phyloP scores from a whole-genome alignment of 2,888 invertebrate species.

The Entomobrya multifasciata region DNA sequence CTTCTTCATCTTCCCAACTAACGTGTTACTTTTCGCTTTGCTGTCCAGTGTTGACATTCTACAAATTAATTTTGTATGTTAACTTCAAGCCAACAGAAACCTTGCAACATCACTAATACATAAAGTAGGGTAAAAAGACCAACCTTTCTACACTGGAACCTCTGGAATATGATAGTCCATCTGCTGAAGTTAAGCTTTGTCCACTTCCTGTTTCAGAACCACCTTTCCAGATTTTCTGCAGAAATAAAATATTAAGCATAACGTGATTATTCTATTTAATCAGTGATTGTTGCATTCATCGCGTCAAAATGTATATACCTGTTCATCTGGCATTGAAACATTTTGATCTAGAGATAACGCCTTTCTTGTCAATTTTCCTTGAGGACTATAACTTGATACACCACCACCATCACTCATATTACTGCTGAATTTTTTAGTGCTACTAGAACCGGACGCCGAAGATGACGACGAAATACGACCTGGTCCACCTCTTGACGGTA shows the following conservation, averaged over 20 bases:
- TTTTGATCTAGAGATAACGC: constrained; percentile 88
- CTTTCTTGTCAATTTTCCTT: constrained; percentile 84
- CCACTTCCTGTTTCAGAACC: constrained; percentile 88
- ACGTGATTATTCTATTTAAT: no score
- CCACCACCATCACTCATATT: constrained; percentile 80
- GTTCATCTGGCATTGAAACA: constrained; percentile 81
- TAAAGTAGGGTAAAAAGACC: background rate
- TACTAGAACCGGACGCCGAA: constrained; percentile 48
- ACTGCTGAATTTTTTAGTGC: constrained; percentile 67
- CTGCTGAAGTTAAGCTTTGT: constrained; percentile 91
- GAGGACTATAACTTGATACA: constrained; percentile 65
- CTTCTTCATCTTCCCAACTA: constrained; percentile 90
- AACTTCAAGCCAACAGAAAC: background rate
- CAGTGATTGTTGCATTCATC: background rate
- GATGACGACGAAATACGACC: constrained; percentile 21
- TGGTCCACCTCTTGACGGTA: constrained; percentile 74
- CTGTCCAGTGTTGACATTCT: constrained; percentile 92
- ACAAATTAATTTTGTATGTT: constrained; percentile 54
- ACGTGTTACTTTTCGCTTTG: constrained; percentile 87
- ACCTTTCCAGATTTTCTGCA: constrained; percentile 90
- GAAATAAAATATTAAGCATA: background rate
- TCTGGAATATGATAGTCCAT: constrained; percentile 84
- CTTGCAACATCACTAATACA: background rate
- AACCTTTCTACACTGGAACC: constrained; percentile 91
- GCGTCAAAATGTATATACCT: constrained; percentile 78